Evolutionary conservation across 1,140 invertebrate species (phyloP), one percentile per base, ranked within the genome.

Genomic region (Procambarus clarkii): DNA sequence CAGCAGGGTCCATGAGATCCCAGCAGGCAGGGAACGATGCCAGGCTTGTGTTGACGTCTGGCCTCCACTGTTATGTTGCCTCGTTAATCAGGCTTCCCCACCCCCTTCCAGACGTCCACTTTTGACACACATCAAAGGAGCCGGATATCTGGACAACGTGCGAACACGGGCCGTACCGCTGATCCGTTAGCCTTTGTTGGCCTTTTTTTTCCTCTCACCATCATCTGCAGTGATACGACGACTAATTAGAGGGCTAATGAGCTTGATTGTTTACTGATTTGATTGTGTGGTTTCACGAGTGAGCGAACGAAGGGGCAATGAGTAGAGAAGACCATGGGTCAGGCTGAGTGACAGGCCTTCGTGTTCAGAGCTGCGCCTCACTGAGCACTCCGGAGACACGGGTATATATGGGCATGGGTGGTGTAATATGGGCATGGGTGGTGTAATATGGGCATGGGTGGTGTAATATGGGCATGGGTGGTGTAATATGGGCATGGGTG

Each of bases 211-310:
- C 11, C 34, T 74, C n/a, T 34, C n/a, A 24, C 69, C n/a, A 18
- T 69, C 13, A 69, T 18, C 64, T 74, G 69, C 69, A 74, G 69
- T 24, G 69, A 74, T 74, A 34, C 11, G 69, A 71, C 5, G 69
- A 74, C 24, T 74, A 74, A 74, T 74, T 74, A 74, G 69, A 74
- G 69, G 24, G 11, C 69, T 74, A 34, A 34, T 74, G 69, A 74
- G 69, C n/a, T 34, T 74, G 24, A 74, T 74, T 74, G 69, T 34
- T 74, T 74, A 74, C 69, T 74, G 69, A 74, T 74, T 74, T 74
- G 7, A 34, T 7, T 74, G n/a, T 3, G n/a, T 74, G 7, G 24
- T 34, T 74, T 74, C 69, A 74, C 11, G 69, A 74, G 24, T 74
- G n/a, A 34, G n/a, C 34, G 69, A 74, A 1, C 69, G n/a, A 24